Evolutionary conservation across 2,797 vertebrate genomes (phyloP).

Genomic region (Xenentodon cancila): DNA sequence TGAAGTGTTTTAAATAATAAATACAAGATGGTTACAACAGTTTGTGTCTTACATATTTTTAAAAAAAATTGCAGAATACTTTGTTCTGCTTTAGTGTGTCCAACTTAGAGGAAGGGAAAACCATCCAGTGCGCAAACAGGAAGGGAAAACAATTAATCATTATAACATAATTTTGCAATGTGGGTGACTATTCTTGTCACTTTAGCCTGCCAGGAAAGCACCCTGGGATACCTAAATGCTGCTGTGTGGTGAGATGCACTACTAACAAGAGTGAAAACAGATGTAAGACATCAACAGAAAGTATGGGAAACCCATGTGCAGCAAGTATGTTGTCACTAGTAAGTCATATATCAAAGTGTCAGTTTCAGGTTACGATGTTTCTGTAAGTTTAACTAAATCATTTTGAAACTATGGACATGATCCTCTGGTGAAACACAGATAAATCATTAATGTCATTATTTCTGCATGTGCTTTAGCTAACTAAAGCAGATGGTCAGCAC

Average conservation of each 20-base stretch:
- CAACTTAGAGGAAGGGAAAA: too few species aligned
- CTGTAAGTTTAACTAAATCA: background rate
- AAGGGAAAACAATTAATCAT: too few species aligned
- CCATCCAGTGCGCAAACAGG: too few species aligned
- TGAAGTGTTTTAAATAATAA: too few species aligned
- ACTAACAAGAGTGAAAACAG: background rate
- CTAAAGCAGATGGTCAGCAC: background rate
- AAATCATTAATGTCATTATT: background rate
- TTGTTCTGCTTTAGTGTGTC: too few species aligned
- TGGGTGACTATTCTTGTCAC: background rate
- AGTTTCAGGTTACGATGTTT: background rate
- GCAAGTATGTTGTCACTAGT: too few species aligned
- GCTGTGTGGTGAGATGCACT: background rate
- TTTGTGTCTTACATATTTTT: too few species aligned
- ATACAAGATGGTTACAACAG: too few species aligned
- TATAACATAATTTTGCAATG: background rate
- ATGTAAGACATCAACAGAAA: background rate
- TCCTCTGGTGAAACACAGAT: background rate
- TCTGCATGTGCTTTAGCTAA: background rate
- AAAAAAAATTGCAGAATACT: too few species aligned
- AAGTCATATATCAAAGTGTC: background rate
- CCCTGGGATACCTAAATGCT: background rate
- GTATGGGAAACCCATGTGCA: background rate
- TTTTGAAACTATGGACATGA: background rate
- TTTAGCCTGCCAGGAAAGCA: background rate